Base-by-base conservation (phyloP, 2,113 vertebrate genomes). In the Cyprinodon brontotheroides region DNA sequence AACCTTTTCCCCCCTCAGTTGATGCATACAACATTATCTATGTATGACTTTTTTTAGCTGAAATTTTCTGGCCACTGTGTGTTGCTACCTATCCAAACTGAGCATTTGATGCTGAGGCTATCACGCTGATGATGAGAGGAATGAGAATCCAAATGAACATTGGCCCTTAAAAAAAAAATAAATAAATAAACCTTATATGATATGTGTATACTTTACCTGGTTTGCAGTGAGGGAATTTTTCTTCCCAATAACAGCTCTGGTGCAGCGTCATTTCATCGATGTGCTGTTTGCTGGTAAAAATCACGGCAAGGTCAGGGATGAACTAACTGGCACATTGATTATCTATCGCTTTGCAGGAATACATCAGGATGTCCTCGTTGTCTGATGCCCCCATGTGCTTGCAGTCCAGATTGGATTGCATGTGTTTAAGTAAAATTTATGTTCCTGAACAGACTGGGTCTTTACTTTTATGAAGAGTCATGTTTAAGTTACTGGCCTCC, bases 311-410 rank as follows among this genome's bases (percentile, higher is more conserved):
- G 87, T 91, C 89, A 90, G 39, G 89, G 89, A 86, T 89, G 62
- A 90, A 81, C 47, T 75, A 62, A 72, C 74, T 74, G 74, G 60
- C 45, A 61, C 72, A 89, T 80, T 86, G 92, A 91, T 90, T 86
- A 67, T 75, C 72, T 76, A 68, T 83, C 63, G 40, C 60, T 63
- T 63, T 82, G 75, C 37, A 68, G 64, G 63, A 78, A 69, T 43
- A 40, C 50, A 79, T 60, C 61, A 70, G 72, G 1, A 72, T 86
- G 75, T 64, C 84, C 29, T 86, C 62, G 67, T 77, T 87, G 63
- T 77, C 64, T 65, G 53, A 57, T 70, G 57, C 14, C 72, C 75
- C 38, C 12, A 38, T 14, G 68, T 70, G 43, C 69, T 48, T 20
- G 57, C 59, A 3, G 29, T 70, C 61, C 78, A 84, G 80, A 83